A percentile compares a stretch with the other conserved stretches of the same genome.
Evolutionary conservation across 35 echinoderm and acorn worm species (phyloP).

Genomic region (Ptychodera flava): DNA sequence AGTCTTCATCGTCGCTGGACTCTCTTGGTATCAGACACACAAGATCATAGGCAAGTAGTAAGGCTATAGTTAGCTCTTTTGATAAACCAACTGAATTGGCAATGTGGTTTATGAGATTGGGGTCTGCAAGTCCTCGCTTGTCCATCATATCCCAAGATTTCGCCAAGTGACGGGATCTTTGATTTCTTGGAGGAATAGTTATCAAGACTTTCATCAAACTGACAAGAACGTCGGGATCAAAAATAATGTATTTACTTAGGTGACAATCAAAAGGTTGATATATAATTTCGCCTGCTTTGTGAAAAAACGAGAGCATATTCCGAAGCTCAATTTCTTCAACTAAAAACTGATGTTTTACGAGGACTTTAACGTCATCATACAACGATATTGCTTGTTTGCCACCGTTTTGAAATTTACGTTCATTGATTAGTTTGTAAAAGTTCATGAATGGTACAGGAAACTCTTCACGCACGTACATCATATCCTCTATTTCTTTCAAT

Average conservation of each 20-base stretch:
- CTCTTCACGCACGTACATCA: background rate
- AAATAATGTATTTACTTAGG: background rate
- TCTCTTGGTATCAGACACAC: background rate
- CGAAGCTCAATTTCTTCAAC: too few species aligned
- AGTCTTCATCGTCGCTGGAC: background rate
- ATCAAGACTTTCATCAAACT: background rate
- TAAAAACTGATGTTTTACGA: too few species aligned
- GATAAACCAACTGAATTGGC: background rate
- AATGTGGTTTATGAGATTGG: background rate
- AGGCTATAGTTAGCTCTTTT: background rate
- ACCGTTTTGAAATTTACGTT: background rate
- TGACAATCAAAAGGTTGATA: background rate
- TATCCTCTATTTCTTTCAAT: background rate
- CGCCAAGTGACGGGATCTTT: background rate
- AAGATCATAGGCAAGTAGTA: background rate
- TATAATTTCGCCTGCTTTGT: background rate
- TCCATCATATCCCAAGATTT: background rate
- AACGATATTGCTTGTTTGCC: too few species aligned
- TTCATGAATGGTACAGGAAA: background rate
- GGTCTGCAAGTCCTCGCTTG: background rate
- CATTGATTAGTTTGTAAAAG: background rate
- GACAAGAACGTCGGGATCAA: background rate
- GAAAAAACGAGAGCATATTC: background rate
- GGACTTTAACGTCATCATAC: too few species aligned
- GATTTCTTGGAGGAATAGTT: background rate